Conservation (phyloP, 2,797 vertebrate species). For the Peromyscus eremicus region DNA sequence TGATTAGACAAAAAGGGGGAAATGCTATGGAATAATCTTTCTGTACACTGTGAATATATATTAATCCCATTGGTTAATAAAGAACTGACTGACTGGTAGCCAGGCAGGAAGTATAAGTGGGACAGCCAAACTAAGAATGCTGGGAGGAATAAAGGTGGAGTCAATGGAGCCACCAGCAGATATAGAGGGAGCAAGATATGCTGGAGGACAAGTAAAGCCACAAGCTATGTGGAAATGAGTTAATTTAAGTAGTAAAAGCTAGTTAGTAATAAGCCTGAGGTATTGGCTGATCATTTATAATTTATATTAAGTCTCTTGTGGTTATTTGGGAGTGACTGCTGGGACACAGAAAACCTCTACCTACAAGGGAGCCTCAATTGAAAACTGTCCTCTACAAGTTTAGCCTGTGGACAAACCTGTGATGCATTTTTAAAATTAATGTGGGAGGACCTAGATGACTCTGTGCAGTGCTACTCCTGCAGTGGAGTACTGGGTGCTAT, state of each 20-base stretch:
- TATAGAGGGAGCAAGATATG: background rate
- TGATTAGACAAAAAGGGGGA: too few species aligned
- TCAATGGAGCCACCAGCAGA: background rate
- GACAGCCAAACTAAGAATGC: too few species aligned
- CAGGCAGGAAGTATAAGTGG: too few species aligned
- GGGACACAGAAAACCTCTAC: background rate
- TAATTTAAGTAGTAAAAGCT: background rate
- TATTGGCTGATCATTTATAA: background rate
- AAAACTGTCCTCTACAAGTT: background rate
- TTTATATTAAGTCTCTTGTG: background rate
- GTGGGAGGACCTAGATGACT: background rate
- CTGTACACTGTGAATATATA: too few species aligned
- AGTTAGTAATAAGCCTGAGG: background rate
- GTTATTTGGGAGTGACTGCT: background rate
- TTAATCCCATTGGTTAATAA: too few species aligned
- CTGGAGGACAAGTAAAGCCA: background rate
- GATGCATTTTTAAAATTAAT: background rate
- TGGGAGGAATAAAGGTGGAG: background rate
- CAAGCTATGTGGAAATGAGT: background rate
- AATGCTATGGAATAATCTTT: too few species aligned
- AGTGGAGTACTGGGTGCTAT: background rate
- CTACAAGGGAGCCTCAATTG: background rate
- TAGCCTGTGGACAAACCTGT: background rate
- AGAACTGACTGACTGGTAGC: too few species aligned
- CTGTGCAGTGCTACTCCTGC: background rate